Percentiles rank a stretch among this genome's conserved stretches.
phyloP scores from a whole-genome alignment of 2,113 vertebrate species.

The Oryctolagus cuniculus region DNA sequence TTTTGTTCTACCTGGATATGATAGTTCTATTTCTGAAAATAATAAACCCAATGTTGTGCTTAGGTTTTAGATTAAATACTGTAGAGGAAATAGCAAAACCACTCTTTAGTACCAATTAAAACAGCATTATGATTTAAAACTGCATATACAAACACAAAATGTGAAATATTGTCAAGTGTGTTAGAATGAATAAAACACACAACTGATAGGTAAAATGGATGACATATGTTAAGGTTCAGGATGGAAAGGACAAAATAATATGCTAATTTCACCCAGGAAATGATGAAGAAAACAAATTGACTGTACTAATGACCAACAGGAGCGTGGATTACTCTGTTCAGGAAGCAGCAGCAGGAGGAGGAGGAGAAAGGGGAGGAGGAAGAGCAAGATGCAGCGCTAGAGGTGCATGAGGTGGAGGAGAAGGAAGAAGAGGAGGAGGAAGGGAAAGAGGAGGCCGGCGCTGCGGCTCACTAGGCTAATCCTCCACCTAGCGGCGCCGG shows the following conservation, averaged over 20 bases:
- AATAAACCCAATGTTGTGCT: not conserved
- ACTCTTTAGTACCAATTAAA: not conserved
- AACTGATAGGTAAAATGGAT: not conserved
- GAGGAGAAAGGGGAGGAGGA: too few relatives aligned
- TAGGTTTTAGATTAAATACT: not conserved
- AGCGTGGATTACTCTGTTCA: not conserved
- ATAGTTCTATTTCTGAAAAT: constrained; percentile 14
- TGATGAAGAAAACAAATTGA: not conserved
- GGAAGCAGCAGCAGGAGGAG: not conserved
- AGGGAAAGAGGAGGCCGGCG: not conserved
- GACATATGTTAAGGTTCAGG: not conserved
- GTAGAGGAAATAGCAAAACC: not conserved
- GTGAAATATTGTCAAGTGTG: not conserved
- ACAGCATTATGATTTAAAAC: not conserved
- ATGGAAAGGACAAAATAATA: not conserved
- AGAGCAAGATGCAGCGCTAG: too few relatives aligned
- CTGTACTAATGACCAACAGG: not conserved
- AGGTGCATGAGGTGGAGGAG: too few relatives aligned
- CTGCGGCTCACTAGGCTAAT: too few relatives aligned
- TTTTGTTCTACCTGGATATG: not conserved
- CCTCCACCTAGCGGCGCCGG: too few relatives aligned
- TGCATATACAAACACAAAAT: too few relatives aligned
- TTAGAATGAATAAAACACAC: not conserved
- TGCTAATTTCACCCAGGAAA: not conserved
- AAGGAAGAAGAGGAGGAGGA: not conserved